Percentiles rank a stretch among this genome's conserved stretches.
Conservation (phyloP, 2,113 vertebrate genomes). For the Trichechus manatus region DNA sequence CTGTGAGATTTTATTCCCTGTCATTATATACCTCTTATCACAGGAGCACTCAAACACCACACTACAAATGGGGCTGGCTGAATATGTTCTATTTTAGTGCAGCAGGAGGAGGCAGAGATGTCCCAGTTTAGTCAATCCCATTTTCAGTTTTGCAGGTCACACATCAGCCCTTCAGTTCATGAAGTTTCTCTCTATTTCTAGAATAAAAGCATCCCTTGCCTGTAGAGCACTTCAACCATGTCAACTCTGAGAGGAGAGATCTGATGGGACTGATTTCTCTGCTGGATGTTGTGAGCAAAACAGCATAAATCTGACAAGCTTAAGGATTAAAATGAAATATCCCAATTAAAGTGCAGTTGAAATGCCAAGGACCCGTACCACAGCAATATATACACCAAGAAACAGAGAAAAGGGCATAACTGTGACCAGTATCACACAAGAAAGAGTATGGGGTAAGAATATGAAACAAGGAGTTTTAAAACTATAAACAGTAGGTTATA, state of each 20-base stretch:
- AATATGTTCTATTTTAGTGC: conserved; percentile 58
- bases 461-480: conserved; percentile 49
- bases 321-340: conserved; percentile 61
- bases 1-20: conserved; percentile 15
- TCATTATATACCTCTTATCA: not conserved
- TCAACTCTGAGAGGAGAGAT: conserved; percentile 27
- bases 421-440: not conserved
- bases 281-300: conserved; percentile 56
- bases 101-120: conserved; percentile 62
- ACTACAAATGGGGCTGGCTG: conserved; percentile 27
- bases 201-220: conserved; percentile 67
- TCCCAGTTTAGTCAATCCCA: conserved; percentile 71
- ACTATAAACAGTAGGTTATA: not conserved
- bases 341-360: conserved; percentile 70
- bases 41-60: not conserved
- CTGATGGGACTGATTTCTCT: conserved; percentile 50
- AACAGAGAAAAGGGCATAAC: not conserved
- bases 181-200: conserved; percentile 76
- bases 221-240: conserved; percentile 56
- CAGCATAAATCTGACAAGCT: conserved; percentile 44
- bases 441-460: not conserved
- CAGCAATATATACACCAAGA: not conserved
- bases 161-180: conserved; percentile 62
- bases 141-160: conserved; percentile 75
- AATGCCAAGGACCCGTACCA: not conserved